phyloP scores from a whole-genome alignment of 2,888 invertebrate species.

The Xanthia togata region DNA sequence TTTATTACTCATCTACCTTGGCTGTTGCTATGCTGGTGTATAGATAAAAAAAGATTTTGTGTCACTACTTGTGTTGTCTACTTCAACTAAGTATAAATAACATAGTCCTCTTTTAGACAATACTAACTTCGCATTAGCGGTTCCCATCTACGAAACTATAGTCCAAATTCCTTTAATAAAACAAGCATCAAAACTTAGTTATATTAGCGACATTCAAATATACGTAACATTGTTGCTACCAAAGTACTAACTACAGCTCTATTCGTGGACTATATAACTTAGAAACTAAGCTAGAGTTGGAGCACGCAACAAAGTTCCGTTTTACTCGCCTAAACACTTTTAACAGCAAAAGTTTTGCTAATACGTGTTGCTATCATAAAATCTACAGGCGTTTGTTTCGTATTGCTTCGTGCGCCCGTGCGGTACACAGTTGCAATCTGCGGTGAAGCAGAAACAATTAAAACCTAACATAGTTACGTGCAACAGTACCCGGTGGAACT shows the following conservation, averaged over 20 bases:
- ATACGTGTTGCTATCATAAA: constrained; percentile 70
- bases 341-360: constrained; percentile 63
- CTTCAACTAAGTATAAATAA: neutral
- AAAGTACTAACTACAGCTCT: constrained; percentile 30
- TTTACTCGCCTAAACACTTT: constrained; percentile 62
- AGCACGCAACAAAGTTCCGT: constrained; percentile 57
- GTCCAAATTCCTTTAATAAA: constrained; percentile 11
- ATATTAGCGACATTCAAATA: constrained; percentile 27
- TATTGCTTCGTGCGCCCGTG: constrained; percentile 43
- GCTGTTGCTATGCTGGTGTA: neutral
- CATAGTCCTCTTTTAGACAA: neutral
- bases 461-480: constrained; percentile 45
- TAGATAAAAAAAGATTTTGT: neutral
- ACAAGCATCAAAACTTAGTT: constrained; percentile 34
- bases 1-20: neutral
- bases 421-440: constrained; percentile 51
- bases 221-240: constrained; percentile 43
- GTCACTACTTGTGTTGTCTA: neutral
- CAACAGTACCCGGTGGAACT: constrained; percentile 20
- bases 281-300: constrained; percentile 34
- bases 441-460: constrained; percentile 43
- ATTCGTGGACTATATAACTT: constrained; percentile 39
- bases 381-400: constrained; percentile 67
- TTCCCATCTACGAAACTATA: neutral
- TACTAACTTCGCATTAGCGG: neutral